Percentiles rank a stretch among this genome's conserved stretches.
Conservation (phyloP, 2,797 vertebrate species). For the Rhabdophis nuchalis region DNA sequence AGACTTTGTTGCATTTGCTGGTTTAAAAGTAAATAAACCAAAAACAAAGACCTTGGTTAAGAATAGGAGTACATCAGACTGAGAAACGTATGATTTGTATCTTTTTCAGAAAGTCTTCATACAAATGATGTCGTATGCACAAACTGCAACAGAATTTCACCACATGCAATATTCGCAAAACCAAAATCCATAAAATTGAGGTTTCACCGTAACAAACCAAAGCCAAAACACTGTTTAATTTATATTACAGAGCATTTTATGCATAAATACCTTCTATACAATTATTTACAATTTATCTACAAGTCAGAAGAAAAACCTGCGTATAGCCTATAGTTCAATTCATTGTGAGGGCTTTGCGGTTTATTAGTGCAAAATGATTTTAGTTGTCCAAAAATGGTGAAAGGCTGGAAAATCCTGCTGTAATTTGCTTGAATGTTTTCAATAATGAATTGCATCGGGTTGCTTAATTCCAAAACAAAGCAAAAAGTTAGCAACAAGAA, state of each 20-base stretch:
- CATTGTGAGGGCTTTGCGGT: background rate
- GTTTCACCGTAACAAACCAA: background rate
- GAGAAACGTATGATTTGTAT: background rate
- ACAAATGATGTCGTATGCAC: background rate
- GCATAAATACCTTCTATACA: constrained; percentile 39
- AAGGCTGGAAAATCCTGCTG: background rate
- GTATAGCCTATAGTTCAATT: background rate
- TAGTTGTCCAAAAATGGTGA: background rate
- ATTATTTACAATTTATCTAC: background rate
- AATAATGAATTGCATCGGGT: background rate
- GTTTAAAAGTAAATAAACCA: background rate
- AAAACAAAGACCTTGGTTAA: background rate
- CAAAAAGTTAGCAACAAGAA: background rate
- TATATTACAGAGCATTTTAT: background rate
- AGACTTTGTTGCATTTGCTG: background rate
- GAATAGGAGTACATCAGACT: background rate
- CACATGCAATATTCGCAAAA: background rate
- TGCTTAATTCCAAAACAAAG: background rate
- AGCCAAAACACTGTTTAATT: background rate
- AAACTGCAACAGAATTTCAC: background rate
- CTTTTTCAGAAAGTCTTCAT: background rate
- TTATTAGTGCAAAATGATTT: background rate
- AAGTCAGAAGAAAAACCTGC: background rate
- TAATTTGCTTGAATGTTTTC: background rate
- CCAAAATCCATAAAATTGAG: background rate